phyloP scores from a whole-genome alignment of 2,888 invertebrate species.

The Synergus gifuensis region DNA sequence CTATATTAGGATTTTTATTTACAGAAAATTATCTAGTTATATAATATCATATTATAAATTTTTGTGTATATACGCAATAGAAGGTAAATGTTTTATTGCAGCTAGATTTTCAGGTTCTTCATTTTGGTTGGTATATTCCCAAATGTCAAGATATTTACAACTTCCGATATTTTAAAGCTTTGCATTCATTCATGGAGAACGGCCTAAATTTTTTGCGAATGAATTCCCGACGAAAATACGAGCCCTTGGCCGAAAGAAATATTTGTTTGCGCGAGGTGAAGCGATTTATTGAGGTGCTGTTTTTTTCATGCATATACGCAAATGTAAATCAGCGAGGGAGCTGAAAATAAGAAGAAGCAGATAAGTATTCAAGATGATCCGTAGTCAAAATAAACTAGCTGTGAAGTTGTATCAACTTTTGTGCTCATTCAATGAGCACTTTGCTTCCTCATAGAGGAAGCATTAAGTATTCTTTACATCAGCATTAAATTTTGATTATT shows the following conservation, averaged over 20 bases:
- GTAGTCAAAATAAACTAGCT: neutral
- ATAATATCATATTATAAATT: too few relatives aligned
- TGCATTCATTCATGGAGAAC: slow-evolving; percentile 14
- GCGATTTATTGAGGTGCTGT: slow-evolving; percentile 18
- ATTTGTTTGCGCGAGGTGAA: slow-evolving; percentile 23
- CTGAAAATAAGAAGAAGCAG: neutral
- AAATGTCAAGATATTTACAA: neutral
- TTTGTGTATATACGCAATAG: too few relatives aligned
- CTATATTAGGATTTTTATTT: too few relatives aligned
- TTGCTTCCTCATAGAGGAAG: too few relatives aligned
- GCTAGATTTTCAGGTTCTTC: too few relatives aligned
- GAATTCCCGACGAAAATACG: slow-evolving; percentile 27
- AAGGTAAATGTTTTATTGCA: too few relatives aligned
- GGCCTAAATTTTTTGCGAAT: slow-evolving; percentile 13
- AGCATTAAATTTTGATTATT: too few relatives aligned
- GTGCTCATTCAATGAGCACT: too few relatives aligned
- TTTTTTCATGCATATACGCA: neutral
- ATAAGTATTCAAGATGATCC: neutral
- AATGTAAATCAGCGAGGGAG: slow-evolving; percentile 12
- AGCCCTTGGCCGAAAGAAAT: slow-evolving; percentile 34
- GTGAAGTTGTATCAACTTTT: too few relatives aligned
- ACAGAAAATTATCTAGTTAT: too few relatives aligned
- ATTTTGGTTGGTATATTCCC: neutral
- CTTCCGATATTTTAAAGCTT: neutral
- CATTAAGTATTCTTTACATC: too few relatives aligned